Conservation (phyloP, 2,888 invertebrate genomes). For the Plagiodera versicolora region DNA sequence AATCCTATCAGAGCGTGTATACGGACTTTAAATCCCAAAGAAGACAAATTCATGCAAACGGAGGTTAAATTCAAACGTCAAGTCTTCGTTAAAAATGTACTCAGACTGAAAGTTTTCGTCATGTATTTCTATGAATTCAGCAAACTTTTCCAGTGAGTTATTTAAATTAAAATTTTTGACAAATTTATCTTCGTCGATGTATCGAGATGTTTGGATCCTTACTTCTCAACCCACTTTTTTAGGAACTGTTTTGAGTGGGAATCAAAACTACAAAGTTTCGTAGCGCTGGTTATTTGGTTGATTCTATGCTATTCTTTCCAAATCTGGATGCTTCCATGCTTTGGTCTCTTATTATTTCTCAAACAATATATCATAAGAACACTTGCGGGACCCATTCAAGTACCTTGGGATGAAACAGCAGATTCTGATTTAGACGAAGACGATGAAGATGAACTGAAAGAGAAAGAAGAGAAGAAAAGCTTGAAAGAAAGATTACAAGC, state of each 20-base stretch:
- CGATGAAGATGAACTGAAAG: slow-evolving; percentile 87
- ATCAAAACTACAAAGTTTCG: slow-evolving; percentile 78
- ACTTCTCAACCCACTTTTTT: slow-evolving; percentile 36
- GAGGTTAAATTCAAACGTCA: slow-evolving; percentile 96
- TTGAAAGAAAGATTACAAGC: slow-evolving; percentile 91
- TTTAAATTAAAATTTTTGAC: too few relatives aligned
- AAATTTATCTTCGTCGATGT: not conserved
- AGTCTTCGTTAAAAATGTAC: slow-evolving; percentile 90
- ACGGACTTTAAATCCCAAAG: slow-evolving; percentile 90
- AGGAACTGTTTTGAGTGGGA: slow-evolving; percentile 99
- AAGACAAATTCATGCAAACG: slow-evolving; percentile 92
- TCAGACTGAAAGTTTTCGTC: slow-evolving; percentile 86
- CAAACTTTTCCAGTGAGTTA: slow-evolving; percentile 89
- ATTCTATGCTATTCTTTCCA: slow-evolving; percentile 92
- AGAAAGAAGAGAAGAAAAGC: slow-evolving; percentile 91
- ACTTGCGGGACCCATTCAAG: slow-evolving; percentile 47
- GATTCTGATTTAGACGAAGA: slow-evolving; percentile 70
- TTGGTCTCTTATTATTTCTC: slow-evolving; percentile 78
- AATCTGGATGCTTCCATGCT: slow-evolving; percentile 90
- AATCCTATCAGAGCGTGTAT: slow-evolving; percentile 92
- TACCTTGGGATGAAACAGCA: slow-evolving; percentile 53
- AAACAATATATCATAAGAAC: slow-evolving; percentile 68
- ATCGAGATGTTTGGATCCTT: too few relatives aligned
- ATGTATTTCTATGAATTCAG: slow-evolving; percentile 87
- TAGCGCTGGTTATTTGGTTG: slow-evolving; percentile 84